These are phyloP conservation scores for Smittia sp. DNA, from an alignment of 2,888 invertebrate species.

Conservation along the genomic window DNA sequence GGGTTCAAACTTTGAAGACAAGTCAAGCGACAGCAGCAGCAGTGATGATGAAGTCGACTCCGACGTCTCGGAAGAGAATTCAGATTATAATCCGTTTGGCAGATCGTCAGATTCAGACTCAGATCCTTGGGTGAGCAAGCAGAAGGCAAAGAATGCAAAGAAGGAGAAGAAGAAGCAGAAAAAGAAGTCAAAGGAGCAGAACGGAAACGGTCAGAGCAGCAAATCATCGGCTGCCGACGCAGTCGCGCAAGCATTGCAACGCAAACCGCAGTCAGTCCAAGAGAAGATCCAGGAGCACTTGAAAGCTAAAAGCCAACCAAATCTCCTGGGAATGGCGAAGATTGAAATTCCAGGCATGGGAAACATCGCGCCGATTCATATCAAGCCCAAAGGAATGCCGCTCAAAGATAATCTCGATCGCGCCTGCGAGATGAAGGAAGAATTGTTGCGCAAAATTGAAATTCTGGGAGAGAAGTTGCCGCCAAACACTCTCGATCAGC, in stretches of 20 bases:
- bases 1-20: constrained; percentile 43
- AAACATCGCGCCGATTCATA: constrained; percentile 33
- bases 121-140: constrained; percentile 77
- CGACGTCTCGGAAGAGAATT: constrained; percentile 59
- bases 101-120: constrained; percentile 78
- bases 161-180: constrained; percentile 56
- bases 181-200: constrained; percentile 44
- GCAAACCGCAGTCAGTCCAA: constrained; percentile 67
- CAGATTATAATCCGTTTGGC: constrained; percentile 91
- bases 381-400: constrained; percentile 55
- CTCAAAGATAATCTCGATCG: constrained; percentile 83
- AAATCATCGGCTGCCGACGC: constrained; percentile 30
- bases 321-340: constrained; percentile 42
- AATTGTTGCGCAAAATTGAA: constrained; percentile 81
- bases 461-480: constrained; percentile 82
- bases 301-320: constrained; percentile 55
- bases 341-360: constrained; percentile 33
- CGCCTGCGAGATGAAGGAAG: constrained; percentile 90
- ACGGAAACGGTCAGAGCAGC: constrained; percentile 37
- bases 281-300: constrained; percentile 72
- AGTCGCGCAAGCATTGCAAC: constrained; percentile 48
- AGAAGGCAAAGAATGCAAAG: constrained; percentile 63
- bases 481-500: constrained; percentile 95
- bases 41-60: constrained; percentile 53
- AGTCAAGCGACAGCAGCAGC: constrained; percentile 51